Percentiles rank a stretch among this genome's conserved stretches.
Conservation (phyloP, 2,113 vertebrate genomes). For the Tyrannus savana region DNA sequence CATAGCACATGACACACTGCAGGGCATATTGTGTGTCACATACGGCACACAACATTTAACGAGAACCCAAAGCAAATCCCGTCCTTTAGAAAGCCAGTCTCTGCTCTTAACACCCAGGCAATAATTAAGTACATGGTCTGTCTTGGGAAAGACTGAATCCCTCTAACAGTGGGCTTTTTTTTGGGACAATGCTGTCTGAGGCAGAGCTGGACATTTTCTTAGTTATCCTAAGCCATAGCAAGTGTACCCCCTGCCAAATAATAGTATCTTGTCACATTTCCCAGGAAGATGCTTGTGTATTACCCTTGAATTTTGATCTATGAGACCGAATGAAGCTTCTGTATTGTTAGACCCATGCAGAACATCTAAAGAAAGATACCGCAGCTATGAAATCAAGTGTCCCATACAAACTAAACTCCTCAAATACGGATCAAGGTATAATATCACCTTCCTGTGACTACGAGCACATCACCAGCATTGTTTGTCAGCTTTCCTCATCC, state of each 20-base stretch:
- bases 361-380: not conserved
- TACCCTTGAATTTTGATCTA: not conserved
- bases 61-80: slow-evolving; percentile 45
- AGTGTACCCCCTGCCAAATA: not conserved
- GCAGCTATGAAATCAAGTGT: not conserved
- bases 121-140: not conserved
- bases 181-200: not conserved
- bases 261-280: not conserved
- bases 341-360: not conserved
- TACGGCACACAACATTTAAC: not conserved
- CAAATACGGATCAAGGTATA: not conserved
- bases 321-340: not conserved
- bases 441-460: not conserved
- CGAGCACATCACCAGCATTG: not conserved
- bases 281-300: not conserved
- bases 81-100: not conserved
- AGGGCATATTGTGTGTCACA: slow-evolving; percentile 34
- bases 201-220: not conserved
- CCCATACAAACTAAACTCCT: not conserved
- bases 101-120: not conserved
- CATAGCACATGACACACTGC: slow-evolving; percentile 10
- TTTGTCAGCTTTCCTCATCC: not conserved
- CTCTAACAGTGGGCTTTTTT: not conserved
- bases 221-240: not conserved
- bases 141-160: not conserved